Conservation (phyloP, 1,140 invertebrate species). For the Rhizoglyphus robini region DNA sequence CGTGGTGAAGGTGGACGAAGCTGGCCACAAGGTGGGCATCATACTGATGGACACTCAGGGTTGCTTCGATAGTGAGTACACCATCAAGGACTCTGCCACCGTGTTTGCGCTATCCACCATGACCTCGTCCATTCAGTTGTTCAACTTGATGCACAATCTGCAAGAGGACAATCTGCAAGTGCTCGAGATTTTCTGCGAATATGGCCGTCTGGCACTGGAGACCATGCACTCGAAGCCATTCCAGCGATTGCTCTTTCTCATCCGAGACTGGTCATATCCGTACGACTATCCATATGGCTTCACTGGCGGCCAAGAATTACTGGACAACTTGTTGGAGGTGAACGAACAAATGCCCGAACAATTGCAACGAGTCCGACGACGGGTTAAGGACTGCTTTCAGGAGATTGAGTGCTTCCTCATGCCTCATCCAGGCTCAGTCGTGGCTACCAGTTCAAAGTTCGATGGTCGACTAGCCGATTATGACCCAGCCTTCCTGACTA, state of each 20-base stretch:
- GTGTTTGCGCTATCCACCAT: slow-evolving; percentile 65
- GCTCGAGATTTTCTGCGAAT: slow-evolving; percentile 64
- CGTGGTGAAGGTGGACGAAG: slow-evolving; percentile 32
- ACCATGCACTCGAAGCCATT: slow-evolving; percentile 74
- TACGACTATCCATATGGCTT: slow-evolving; percentile 89
- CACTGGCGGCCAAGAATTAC: slow-evolving; percentile 67
- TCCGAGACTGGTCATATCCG: slow-evolving; percentile 95
- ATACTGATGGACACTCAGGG: slow-evolving; percentile 93
- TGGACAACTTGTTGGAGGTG: slow-evolving; percentile 56
- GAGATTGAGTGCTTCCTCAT: slow-evolving; percentile 92
- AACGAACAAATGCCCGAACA: slow-evolving; percentile 39
- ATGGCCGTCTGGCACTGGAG: slow-evolving; percentile 81
- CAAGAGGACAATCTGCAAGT: slow-evolving; percentile 41
- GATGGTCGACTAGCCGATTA: slow-evolving; percentile 89
- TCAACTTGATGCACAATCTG: slow-evolving; percentile 40
- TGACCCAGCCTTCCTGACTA: slow-evolving; percentile 76
- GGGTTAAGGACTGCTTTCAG: slow-evolving; percentile 86
- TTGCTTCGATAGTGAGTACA: slow-evolving; percentile 89
- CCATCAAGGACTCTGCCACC: slow-evolving; percentile 88
- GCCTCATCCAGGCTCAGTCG: slow-evolving; percentile 92
- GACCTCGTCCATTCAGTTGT: slow-evolving; percentile 43
- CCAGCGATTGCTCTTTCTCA: slow-evolving; percentile 80
- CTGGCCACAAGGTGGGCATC: slow-evolving; percentile 38
- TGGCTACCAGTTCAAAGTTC: slow-evolving; percentile 88
- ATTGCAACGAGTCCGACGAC: slow-evolving; percentile 78